Evolutionary conservation across 2,113 vertebrate species (phyloP).

Genomic region (Carettochelys insculpta): DNA sequence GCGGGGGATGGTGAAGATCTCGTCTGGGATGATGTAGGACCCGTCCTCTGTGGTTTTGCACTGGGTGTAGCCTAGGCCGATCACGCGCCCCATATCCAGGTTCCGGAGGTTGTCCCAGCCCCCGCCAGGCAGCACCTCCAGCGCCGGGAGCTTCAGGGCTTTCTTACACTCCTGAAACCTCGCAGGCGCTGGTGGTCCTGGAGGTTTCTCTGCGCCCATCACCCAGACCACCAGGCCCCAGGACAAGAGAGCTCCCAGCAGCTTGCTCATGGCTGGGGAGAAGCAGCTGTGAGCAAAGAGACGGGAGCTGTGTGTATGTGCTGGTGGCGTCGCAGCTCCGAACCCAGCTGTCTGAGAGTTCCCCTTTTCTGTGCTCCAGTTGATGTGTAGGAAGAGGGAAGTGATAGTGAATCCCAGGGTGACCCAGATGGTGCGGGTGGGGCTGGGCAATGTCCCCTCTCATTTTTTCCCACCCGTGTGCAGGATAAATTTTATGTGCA

Average conservation of each 20-base stretch:
- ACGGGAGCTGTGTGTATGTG: background rate
- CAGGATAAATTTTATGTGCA: too few relatives aligned
- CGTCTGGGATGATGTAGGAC: constrained; percentile 87
- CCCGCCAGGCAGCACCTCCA: constrained; percentile 90
- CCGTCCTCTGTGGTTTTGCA: constrained; percentile 91
- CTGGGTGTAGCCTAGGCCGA: constrained; percentile 82
- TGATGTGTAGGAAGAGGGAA: constrained; percentile 41
- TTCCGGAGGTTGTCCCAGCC: constrained; percentile 96
- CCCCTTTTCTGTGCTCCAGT: background rate
- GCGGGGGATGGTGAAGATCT: constrained; percentile 85
- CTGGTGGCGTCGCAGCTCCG: background rate
- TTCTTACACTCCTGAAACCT: constrained; percentile 78
- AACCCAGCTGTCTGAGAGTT: background rate
- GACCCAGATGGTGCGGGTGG: background rate
- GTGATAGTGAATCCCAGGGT: background rate
- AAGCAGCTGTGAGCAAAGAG: background rate
- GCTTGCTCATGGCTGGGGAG: constrained; percentile 50
- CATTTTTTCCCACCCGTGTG: too few relatives aligned
- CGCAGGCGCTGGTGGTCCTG: accelerated
- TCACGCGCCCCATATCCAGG: constrained; percentile 87
- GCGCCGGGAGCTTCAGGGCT: constrained; percentile 68
- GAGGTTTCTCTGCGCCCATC: background rate
- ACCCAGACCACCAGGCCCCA: background rate
- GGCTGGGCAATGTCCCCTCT: too few relatives aligned
- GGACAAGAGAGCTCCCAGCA: background rate